Base-by-base conservation (phyloP, 1,140 invertebrate genomes). In the Ooceraea biroi region DNA sequence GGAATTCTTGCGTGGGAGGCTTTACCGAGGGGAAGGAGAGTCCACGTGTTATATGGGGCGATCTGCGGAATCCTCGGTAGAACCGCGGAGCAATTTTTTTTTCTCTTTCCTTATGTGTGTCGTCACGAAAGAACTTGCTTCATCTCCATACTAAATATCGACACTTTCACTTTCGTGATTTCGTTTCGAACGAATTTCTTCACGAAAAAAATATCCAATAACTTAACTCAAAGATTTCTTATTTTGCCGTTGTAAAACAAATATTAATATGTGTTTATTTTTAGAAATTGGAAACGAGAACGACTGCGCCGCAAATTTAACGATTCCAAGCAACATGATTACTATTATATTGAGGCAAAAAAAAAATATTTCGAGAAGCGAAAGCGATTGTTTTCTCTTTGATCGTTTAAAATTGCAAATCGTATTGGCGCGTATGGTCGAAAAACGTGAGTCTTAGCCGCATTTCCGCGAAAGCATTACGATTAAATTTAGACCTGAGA, bases 1-100 rank as follows among this genome's bases (percentile, higher is more conserved):
- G 2, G 36, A 50, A 63, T 50, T 36, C n/a, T n/a, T n/a, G n/a
- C n/a, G n/a, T n/a, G n/a, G n/a, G n/a, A n/a, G n/a, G n/a, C n/a
- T n/a, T n/a, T n/a, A n/a, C n/a, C n/a, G n/a, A n/a, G n/a, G n/a
- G n/a, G n/a, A n/a, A n/a, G n/a, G n/a, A 69, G 0, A 44, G 10
- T 12, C n/a, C 12, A 36, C 48, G n/a, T 5, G 27, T 36, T 36
- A 36, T 36, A 7, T n/a, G 27, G 41, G 19, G 17, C 27, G 48
- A 57, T 86, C 50, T 27, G 71, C n/a, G n/a, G 27, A 69, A 84
- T 87, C 50, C 52, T 80, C 63, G 55, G 66, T 36, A n/a, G 57
- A 63, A 46, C 27, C 44, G 27, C 19, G 36, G 60, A 17, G 19
- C 65, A 77, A 44, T 44, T 85, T 83, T 57, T 55, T 77, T 86